Evolutionary conservation across 2,888 invertebrate species (phyloP), one percentile per base, ranked within the genome.

Genomic region (Tipula lateralis): DNA sequence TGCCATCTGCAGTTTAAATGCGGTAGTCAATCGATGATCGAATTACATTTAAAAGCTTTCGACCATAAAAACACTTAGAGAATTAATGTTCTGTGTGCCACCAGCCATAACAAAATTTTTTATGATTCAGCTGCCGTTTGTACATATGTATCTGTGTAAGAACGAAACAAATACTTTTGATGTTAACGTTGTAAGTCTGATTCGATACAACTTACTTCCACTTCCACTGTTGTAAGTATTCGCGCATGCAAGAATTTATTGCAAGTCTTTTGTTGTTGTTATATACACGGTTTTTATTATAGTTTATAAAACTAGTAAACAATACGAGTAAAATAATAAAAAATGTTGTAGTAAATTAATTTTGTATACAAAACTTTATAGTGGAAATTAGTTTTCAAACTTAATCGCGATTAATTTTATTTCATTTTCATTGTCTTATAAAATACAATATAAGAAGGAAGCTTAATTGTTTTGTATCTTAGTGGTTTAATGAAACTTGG

Each of bases 331-430:
- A 66, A 66, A 66, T 66, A 66, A 66, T 66, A 24, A 66, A 19
- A 66, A 9, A 3, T 66, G 19, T 66, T 66, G 7, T 66, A 66
- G 44, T n/a, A 44, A 44, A 44, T 44, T n/a, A 44, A 44, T 44
- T 44, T 66, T 9, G 24, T 66, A 24, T 66, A 66, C 7, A 12
- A 24, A 66, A 66, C 66, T 66, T 66, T 66, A 66, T 24, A 24
- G 66, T 66, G 66, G 24, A 66, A 66, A 66, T 66, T 66, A 66
- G 24, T 66, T 66, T 66, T 66, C 66, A 66, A 66, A 66, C 24
- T 66, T 66, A 66, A 66, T 2, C 9, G 24, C 9, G 24, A 24
- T 66, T 66, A 66, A 66, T 66, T 66, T 24, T 24, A 24, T 66
- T 66, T 66, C n/a, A n/a, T n/a, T n/a, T n/a, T n/a, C n/a, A n/a